A percentile compares a stretch with the other conserved stretches of the same genome.
Conservation (phyloP, 2,888 invertebrate species). For the Pandemis heparana region DNA sequence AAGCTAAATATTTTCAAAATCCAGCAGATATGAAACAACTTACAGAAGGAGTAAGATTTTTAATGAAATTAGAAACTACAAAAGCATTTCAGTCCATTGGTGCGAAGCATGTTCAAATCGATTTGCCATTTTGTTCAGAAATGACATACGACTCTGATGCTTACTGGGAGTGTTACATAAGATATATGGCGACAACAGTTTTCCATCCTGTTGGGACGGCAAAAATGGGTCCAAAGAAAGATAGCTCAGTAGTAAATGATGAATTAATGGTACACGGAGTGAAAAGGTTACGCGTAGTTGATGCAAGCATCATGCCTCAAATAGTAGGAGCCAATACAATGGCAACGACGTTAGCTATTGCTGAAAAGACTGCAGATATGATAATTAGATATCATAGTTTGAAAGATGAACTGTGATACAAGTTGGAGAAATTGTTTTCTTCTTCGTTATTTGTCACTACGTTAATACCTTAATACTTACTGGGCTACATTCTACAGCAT, state of each 20-base stretch:
- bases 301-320: slow-evolving; percentile 82
- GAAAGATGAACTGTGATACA: slow-evolving; percentile 56
- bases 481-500: too few relatives aligned
- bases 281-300: slow-evolving; percentile 80
- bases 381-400: slow-evolving; percentile 62
- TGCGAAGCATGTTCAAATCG: slow-evolving; percentile 61
- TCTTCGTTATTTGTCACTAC: background rate
- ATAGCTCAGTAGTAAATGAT: slow-evolving; percentile 81
- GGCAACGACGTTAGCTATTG: slow-evolving; percentile 82
- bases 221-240: slow-evolving; percentile 86
- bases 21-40: slow-evolving; percentile 79
- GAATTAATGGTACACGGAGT: slow-evolving; percentile 82
- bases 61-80: slow-evolving; percentile 69
- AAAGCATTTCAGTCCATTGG: slow-evolving; percentile 64
- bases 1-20: slow-evolving; percentile 87
- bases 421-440: background rate
- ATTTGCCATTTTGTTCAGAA: slow-evolving; percentile 64
- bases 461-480: too few relatives aligned
- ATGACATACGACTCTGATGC: slow-evolving; percentile 62
- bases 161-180: slow-evolving; percentile 86
- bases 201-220: slow-evolving; percentile 90
- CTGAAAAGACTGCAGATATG: slow-evolving; percentile 78
- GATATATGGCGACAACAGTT: slow-evolving; percentile 80
- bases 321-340: slow-evolving; percentile 86
- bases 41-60: slow-evolving; percentile 68